Percentiles rank a stretch among this genome's conserved stretches.
These are phyloP conservation scores for Sylvia borin DNA, from an alignment of 2,797 vertebrate species.

Conservation along the genomic window DNA sequence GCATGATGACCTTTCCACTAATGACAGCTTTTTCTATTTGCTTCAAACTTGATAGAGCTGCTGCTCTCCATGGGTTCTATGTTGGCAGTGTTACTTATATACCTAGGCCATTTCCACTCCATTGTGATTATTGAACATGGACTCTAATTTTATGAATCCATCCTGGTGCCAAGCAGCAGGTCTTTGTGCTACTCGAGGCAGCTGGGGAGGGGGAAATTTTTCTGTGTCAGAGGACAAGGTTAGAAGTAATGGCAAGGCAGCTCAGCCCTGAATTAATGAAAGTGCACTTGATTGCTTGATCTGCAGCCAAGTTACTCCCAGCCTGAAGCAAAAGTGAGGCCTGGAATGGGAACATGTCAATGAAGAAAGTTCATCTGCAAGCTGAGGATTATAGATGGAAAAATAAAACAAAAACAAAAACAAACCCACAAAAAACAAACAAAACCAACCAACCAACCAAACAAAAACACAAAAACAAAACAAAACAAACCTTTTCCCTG, in stretches of 20 bases:
- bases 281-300: background rate
- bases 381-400: background rate
- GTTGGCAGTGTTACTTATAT: background rate
- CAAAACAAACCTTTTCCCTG: background rate
- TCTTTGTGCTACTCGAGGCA: rapidly evolving
- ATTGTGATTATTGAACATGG: background rate
- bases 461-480: background rate
- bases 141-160: background rate
- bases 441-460: too few relatives aligned
- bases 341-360: background rate
- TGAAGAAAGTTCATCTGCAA: background rate
- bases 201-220: background rate
- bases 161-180: background rate
- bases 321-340: background rate
- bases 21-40: background rate
- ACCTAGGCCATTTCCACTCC: background rate
- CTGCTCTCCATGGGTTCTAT: background rate
- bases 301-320: background rate
- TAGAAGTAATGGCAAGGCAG: background rate
- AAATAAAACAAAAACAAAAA: background rate
- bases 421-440: too few relatives aligned
- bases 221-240: background rate
- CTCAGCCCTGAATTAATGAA: background rate
- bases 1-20: background rate
- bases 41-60: background rate